Evolutionary conservation across 2,113 vertebrate species (phyloP).

Genomic region (Sturnira hondurensis): DNA sequence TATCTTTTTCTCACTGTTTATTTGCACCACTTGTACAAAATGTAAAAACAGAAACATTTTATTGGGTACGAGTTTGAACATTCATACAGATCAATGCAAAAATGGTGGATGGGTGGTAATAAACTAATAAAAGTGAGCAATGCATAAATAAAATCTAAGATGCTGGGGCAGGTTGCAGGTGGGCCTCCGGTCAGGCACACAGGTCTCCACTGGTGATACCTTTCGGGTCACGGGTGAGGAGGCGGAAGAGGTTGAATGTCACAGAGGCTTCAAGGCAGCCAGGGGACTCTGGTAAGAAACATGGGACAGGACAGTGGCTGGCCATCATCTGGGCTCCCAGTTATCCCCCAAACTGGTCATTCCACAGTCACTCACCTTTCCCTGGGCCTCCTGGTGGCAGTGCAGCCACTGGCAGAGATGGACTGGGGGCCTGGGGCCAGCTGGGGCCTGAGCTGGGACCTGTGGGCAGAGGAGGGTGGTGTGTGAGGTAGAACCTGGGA

Average conservation of each 20-base stretch:
- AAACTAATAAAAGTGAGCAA: neutral
- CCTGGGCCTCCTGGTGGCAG: neutral
- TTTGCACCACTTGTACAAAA: neutral
- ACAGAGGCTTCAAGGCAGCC: slow-evolving; percentile 13
- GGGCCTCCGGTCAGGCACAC: neutral
- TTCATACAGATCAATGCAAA: neutral
- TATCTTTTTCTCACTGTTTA: neutral
- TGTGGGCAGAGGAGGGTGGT: no score
- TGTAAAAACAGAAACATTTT: slow-evolving; percentile 34
- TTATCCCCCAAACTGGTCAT: neutral
- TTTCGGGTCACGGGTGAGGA: neutral
- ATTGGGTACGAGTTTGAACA: neutral
- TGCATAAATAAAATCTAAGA: neutral
- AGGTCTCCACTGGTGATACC: neutral
- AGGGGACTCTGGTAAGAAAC: neutral
- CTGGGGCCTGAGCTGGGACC: neutral
- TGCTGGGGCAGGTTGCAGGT: neutral
- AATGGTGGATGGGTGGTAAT: neutral
- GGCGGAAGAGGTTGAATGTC: neutral
- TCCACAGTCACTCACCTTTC: neutral
- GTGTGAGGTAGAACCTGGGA: neutral
- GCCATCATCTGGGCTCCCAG: neutral
- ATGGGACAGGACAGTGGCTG: neutral
- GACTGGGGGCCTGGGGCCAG: neutral
- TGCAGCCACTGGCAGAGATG: neutral